Conservation (phyloP, 2,113 vertebrate genomes). For the Ahaetulla prasina region DNA sequence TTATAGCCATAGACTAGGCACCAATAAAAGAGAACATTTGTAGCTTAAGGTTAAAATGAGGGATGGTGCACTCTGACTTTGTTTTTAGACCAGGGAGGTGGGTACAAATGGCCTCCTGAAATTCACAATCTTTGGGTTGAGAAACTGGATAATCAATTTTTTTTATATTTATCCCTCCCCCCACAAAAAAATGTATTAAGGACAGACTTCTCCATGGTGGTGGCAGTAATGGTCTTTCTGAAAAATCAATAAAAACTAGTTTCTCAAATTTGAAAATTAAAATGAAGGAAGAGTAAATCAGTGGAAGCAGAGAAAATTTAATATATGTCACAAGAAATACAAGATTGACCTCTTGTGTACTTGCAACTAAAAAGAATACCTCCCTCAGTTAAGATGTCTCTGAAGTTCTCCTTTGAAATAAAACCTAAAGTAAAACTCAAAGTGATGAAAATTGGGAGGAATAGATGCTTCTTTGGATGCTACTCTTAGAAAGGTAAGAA, state of each 20-base stretch:
- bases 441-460: background rate
- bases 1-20: background rate
- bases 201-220: background rate
- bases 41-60: background rate
- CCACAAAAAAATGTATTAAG: too few species aligned
- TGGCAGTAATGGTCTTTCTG: background rate
- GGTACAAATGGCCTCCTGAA: background rate
- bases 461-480: background rate
- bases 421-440: background rate
- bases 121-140: background rate
- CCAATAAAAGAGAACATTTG: background rate
- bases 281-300: background rate
- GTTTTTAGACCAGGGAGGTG: background rate
- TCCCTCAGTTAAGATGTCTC: background rate
- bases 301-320: background rate
- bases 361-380: background rate
- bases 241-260: background rate
- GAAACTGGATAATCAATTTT: background rate
- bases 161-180: background rate
- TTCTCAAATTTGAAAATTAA: background rate
- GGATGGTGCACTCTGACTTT: too few species aligned
- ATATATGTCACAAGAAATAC: background rate
- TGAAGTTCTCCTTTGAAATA: background rate
- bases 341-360: background rate
- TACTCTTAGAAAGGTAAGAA: background rate